A percentile compares a stretch with the other conserved stretches of the same genome.
phyloP scores from a whole-genome alignment of 2,113 vertebrate genomes.

The Bostrychus sinensis region DNA sequence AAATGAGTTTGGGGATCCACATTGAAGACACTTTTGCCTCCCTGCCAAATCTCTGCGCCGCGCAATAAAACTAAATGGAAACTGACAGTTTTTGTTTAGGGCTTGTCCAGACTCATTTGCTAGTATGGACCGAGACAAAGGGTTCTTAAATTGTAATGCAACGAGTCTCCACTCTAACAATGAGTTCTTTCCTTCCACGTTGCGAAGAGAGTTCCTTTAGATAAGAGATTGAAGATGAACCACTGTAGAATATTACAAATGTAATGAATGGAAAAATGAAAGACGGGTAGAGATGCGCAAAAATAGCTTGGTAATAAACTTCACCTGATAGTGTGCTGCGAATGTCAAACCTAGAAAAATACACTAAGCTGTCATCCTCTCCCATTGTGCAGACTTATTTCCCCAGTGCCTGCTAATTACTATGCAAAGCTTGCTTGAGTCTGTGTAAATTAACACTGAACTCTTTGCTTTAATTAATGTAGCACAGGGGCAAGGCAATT shows the following conservation, averaged over 20 bases:
- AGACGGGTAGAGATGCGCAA: slow-evolving; percentile 51
- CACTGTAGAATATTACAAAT: slow-evolving; percentile 73
- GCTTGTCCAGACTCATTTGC: slow-evolving; percentile 79
- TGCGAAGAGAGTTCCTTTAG: slow-evolving; percentile 50
- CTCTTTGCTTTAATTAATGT: slow-evolving; percentile 46
- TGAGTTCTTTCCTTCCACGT: slow-evolving; percentile 69
- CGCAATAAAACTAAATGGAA: slow-evolving; percentile 71
- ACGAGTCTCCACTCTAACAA: slow-evolving; percentile 61
- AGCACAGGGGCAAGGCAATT: not conserved
- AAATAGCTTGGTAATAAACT: slow-evolving; percentile 65
- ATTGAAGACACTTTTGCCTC: slow-evolving; percentile 64
- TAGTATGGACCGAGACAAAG: slow-evolving; percentile 64
- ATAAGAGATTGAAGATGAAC: slow-evolving; percentile 67
- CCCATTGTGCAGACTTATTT: slow-evolving; percentile 33
- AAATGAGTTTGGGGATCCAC: slow-evolving; percentile 66
- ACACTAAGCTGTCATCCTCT: slow-evolving; percentile 33
- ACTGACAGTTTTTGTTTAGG: slow-evolving; percentile 81
- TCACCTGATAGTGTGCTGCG: slow-evolving; percentile 54
- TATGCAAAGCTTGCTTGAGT: slow-evolving; percentile 25
- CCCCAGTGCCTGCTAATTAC: slow-evolving; percentile 29
- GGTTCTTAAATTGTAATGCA: slow-evolving; percentile 74
- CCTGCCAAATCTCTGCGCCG: slow-evolving; percentile 70
- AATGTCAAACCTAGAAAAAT: slow-evolving; percentile 36
- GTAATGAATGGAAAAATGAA: slow-evolving; percentile 72
- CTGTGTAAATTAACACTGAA: slow-evolving; percentile 33